Evolutionary conservation across 2,113 vertebrate genomes (phyloP), one percentile per base, ranked within the genome.

Genomic region (Pan paniscus): DNA sequence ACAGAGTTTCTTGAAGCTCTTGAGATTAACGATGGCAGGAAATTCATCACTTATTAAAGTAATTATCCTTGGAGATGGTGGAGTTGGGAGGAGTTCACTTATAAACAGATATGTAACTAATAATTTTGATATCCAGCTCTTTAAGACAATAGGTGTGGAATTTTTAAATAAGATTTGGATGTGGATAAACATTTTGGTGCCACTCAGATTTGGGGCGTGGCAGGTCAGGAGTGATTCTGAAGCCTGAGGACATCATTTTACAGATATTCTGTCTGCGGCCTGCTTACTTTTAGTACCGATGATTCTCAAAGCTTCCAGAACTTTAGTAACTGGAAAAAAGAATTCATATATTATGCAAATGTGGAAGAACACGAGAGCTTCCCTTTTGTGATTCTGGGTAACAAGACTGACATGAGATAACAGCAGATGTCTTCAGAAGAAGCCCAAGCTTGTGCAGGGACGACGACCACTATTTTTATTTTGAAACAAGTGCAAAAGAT

Each of bases 51-150:
- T 99, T 83, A 98, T 99, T 82, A 99, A 99, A 99, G 99, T 99
- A 52, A 99, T 99, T 91, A 99, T 99, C n/a, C 98, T 99, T 12
- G 99, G 99, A 97, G 99, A 99, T 90, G 99, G 99, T 27, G 99
- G 99, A 78, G 99, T 99, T 55, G 99, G 99, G 72, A 99, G 99
- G 98, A 99, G 99, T 97, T 99, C 99, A 57, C 99, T 99, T 35
- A 99, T 99, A 99, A 99, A 99, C 98, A 99, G 99, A 98, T 99
- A 99, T 0, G 99, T 99, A 88, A 99, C 99, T 97, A 99, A 99
- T 98, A 99, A 99, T 98, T 99, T 99, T 22, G 99, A 99, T 79
- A 98, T 99, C 0, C 99, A 99, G 97, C 99, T 99, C 85, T 99
- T 99, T 98, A 99, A 99, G 97, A 99, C 99, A 32, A 99, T 99